Conservation (phyloP, 2,888 invertebrate genomes). For the Frankliniella fusca region DNA sequence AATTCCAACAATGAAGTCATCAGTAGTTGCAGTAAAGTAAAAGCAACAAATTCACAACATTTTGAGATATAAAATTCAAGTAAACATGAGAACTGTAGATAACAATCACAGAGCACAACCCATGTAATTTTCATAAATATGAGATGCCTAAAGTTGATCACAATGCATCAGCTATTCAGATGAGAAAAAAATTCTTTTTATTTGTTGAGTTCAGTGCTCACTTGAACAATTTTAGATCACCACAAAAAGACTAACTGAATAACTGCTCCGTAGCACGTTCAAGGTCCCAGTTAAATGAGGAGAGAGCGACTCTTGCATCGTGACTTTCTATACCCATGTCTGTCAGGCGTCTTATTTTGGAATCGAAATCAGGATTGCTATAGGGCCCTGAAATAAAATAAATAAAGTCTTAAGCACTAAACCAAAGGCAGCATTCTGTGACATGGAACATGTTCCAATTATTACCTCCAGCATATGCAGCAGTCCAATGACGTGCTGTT, state of each 20-base stretch:
- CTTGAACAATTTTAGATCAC: not conserved
- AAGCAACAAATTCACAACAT: too few species aligned
- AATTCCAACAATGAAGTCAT: not conserved
- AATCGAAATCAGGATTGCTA: conserved; percentile 72
- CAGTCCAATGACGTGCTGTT: conserved; percentile 96
- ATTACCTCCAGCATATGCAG: conserved; percentile 73
- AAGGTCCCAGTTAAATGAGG: conserved; percentile 88
- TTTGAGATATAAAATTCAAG: not conserved
- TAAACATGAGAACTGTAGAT: conserved; percentile 8
- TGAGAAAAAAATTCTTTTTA: not conserved
- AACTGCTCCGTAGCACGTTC: conserved; percentile 86
- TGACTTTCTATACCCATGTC: conserved; percentile 95
- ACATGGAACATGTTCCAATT: not conserved
- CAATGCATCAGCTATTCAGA: not conserved
- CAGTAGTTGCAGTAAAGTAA: not conserved
- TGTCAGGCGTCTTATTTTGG: conserved; percentile 79
- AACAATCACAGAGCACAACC: conserved; percentile 15
- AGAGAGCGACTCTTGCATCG: conserved; percentile 82
- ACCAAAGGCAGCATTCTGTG: conserved; percentile 11
- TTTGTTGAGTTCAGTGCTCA: not conserved
- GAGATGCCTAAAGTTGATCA: conserved; percentile 7
- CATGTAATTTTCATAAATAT: conserved; percentile 9
- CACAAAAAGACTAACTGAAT: conserved; percentile 62
- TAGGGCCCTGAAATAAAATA: conserved; percentile 59
- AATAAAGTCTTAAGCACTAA: conserved; percentile 4